A percentile compares a stretch with the other conserved stretches of the same genome.
Conservation (phyloP, 2,113 vertebrate species). For the Tinamus guttatus region DNA sequence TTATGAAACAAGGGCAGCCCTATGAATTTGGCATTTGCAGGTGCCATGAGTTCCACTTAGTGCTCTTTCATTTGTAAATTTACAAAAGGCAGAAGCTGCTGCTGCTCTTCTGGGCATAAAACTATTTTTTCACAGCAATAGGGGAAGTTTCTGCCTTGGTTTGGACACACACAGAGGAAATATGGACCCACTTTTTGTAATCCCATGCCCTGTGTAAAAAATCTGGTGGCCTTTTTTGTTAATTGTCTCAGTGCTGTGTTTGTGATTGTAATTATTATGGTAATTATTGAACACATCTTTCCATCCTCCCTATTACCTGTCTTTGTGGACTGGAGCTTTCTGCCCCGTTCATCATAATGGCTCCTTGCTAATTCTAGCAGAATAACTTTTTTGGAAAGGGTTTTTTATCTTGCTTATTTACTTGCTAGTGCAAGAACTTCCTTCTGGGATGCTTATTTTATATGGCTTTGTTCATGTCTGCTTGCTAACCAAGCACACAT, state of each 20-base stretch:
- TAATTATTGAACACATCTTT: background rate
- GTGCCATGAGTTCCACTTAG: background rate
- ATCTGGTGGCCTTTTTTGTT: background rate
- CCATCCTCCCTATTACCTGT: background rate
- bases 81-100: background rate
- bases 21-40: conserved; percentile 8
- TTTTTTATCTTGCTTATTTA: background rate
- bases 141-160: background rate
- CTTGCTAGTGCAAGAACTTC: background rate
- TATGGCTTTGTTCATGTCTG: background rate
- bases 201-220: fast-evolving
- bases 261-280: background rate
- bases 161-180: background rate
- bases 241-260: background rate
- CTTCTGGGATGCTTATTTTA: background rate
- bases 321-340: background rate
- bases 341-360: fast-evolving
- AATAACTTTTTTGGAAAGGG: background rate
- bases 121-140: background rate
- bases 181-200: fast-evolving
- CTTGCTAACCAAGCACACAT: fast-evolving
- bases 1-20: conserved; percentile 1
- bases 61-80: conserved; percentile 12
- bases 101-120: background rate
- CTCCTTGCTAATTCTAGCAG: background rate